These are phyloP conservation scores for Julus scanicus DNA, from an alignment of 2,888 invertebrate genomes.

Conservation along the genomic window DNA sequence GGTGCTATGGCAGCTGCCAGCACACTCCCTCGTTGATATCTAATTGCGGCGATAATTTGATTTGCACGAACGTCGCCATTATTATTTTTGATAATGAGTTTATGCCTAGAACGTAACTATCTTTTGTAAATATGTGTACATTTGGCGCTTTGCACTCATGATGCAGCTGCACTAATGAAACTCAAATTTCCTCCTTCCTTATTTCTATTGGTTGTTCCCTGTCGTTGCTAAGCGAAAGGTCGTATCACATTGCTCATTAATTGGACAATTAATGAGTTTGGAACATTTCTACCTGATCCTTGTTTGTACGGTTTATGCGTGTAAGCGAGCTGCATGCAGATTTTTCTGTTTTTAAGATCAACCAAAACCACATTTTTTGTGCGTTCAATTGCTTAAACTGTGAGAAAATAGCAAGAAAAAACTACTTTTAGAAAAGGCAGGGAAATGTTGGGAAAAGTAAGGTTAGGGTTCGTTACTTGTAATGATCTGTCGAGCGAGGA, in stretches of 20 bases:
- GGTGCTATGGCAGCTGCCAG: neutral
- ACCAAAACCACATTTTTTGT: no score
- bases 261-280: neutral
- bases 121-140: neutral
- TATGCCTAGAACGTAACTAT: neutral
- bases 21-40: neutral
- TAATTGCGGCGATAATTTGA: neutral
- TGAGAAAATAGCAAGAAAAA: no score
- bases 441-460: no score
- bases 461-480: no score
- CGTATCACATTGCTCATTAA: neutral
- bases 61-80: neutral
- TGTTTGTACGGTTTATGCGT: neutral
- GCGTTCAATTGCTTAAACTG: no score
- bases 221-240: neutral
- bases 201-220: neutral
- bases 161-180: neutral
- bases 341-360: neutral
- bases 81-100: conserved; percentile 1
- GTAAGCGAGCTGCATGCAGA: neutral
- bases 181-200: neutral
- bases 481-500: no score
- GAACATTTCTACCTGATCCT: neutral
- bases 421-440: no score
- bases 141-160: neutral